Conservation (phyloP, 2,888 invertebrate genomes). For the Cryptophagus acutangulus region DNA sequence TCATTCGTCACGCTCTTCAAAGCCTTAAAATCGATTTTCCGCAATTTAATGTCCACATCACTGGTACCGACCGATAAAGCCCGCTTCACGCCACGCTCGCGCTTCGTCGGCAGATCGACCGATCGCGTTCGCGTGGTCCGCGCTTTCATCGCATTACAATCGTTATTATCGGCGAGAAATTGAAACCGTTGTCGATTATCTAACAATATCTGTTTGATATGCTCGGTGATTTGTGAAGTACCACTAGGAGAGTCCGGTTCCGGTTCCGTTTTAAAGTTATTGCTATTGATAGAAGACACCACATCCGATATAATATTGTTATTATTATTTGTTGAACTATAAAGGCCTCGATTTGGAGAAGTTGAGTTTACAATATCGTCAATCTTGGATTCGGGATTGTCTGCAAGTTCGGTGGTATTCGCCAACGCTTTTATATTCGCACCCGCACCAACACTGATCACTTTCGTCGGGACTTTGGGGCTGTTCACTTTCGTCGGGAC, state of each 20-base stretch:
- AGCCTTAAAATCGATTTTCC: conserved; percentile 31
- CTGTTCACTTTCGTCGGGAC: too few species aligned
- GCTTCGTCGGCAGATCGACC: conserved; percentile 29
- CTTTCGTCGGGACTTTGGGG: conserved; percentile 19
- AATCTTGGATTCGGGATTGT: conserved; percentile 13
- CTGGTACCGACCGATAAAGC: conserved; percentile 37
- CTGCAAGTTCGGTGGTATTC: too few species aligned
- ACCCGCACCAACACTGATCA: too few species aligned
- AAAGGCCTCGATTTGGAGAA: conserved; percentile 30
- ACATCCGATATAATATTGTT: conserved; percentile 26
- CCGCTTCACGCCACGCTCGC: conserved; percentile 34
- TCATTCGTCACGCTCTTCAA: conserved; percentile 22
- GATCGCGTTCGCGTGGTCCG: conserved; percentile 38
- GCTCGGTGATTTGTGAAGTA: conserved; percentile 8
- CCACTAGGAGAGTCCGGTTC: too few species aligned
- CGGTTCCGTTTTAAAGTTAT: too few species aligned
- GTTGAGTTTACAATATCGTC: conserved; percentile 15
- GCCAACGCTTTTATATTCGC: too few species aligned
- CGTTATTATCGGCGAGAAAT: too few species aligned
- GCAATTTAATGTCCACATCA: conserved; percentile 26
- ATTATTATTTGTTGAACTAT: conserved; percentile 30
- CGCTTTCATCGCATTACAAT: too few species aligned
- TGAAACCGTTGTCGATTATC: too few species aligned
- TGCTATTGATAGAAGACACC: too few species aligned
- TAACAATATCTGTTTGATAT: too few species aligned